Evolutionary conservation across 2,888 invertebrate genomes (phyloP).

Genomic region (Stenchaetothrips biformis): DNA sequence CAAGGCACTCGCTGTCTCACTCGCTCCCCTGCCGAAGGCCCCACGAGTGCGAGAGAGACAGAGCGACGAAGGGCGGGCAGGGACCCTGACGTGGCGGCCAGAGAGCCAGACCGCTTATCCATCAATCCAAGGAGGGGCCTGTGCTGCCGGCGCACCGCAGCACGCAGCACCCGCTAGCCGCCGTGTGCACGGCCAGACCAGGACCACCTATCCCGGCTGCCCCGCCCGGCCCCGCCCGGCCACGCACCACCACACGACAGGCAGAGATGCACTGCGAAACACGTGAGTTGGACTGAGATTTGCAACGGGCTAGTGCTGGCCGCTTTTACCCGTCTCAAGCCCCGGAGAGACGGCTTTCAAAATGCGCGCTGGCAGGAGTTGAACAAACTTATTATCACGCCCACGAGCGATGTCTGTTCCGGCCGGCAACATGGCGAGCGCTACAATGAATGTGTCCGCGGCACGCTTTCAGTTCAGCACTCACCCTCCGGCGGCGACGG

Average conservation of each 20-base stretch:
- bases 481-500: constrained; percentile 14
- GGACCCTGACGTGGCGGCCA: not conserved
- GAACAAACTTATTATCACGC: too few relatives aligned
- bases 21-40: too few relatives aligned
- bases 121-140: not conserved
- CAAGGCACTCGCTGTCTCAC: too few relatives aligned
- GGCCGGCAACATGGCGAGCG: not conserved
- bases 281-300: too few relatives aligned
- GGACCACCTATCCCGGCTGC: not conserved
- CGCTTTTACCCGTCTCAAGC: too few relatives aligned
- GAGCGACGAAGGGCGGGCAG: too few relatives aligned
- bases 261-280: too few relatives aligned
- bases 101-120: not conserved
- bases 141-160: not conserved
- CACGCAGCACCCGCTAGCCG: not conserved
- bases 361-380: too few relatives aligned
- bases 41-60: too few relatives aligned
- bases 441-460: not conserved
- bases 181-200: not conserved
- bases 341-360: too few relatives aligned
- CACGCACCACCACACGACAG: not conserved
- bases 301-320: too few relatives aligned
- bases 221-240: not conserved
- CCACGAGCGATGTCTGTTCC: too few relatives aligned
- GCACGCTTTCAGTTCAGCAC: not conserved